phyloP scores from a whole-genome alignment of 2,113 vertebrate species.

The Sinosuthora webbiana region DNA sequence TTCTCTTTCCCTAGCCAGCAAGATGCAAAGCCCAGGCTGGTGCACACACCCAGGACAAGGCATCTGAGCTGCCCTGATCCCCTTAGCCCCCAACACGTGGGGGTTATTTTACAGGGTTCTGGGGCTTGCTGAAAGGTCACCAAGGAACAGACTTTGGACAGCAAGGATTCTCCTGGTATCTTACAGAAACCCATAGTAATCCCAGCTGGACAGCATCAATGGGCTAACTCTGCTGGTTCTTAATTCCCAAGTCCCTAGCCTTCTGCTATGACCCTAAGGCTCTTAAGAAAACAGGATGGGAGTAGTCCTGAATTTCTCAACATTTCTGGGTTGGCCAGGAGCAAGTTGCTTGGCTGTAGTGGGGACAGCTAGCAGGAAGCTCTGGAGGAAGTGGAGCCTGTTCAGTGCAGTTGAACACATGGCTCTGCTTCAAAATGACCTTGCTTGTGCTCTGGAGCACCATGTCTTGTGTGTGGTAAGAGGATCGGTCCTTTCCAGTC shows the following conservation, averaged over 20 bases:
- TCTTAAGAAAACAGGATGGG: background rate
- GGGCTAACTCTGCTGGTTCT: background rate
- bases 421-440: background rate
- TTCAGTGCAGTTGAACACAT: background rate
- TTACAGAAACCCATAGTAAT: background rate
- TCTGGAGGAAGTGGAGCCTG: background rate
- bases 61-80: background rate
- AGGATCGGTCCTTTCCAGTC: background rate
- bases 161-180: background rate
- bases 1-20: background rate
- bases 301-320: background rate
- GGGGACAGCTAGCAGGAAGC: background rate
- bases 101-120: background rate
- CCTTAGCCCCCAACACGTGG: background rate
- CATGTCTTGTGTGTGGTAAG: background rate
- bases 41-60: background rate
- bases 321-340: background rate
- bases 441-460: background rate
- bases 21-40: background rate
- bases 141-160: background rate
- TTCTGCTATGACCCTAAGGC: background rate
- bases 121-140: background rate
- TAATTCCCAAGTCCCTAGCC: background rate
- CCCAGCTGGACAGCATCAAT: background rate
- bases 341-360: background rate